These are phyloP conservation scores for Alces alces DNA, from an alignment of 2,113 vertebrate genomes.

Conservation along the genomic window DNA sequence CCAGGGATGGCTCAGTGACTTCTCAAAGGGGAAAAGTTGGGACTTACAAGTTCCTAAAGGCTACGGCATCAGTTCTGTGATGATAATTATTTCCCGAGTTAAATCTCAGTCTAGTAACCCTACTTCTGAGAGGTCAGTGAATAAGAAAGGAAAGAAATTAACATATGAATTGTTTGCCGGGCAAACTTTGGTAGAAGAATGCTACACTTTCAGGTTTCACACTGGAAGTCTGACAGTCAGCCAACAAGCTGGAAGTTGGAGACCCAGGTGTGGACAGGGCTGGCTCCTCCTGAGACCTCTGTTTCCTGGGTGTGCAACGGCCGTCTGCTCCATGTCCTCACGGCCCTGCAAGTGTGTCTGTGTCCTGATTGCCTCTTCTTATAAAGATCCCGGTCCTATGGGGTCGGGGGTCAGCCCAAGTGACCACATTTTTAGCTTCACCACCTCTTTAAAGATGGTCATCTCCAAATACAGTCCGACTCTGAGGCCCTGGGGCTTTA, in stretches of 20 bases:
- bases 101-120: neutral
- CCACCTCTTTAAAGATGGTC: neutral
- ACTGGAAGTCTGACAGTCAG: neutral
- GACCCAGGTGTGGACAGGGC: too few relatives aligned
- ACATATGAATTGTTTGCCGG: neutral
- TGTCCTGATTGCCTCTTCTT: neutral
- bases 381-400: neutral
- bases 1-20: neutral
- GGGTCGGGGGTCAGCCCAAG: accelerated
- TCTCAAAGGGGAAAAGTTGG: neutral
- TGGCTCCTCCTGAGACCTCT: neutral
- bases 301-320: accelerated
- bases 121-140: neutral
- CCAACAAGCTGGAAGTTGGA: accelerated
- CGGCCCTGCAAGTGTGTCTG: neutral
- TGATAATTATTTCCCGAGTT: neutral
- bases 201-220: neutral
- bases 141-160: neutral
- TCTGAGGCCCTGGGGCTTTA: neutral
- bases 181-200: neutral
- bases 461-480: neutral
- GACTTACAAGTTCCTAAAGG: neutral
- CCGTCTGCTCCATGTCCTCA: neutral
- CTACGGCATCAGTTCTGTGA: neutral
- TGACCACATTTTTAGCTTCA: neutral